Evolutionary conservation across 1,140 invertebrate genomes (phyloP).

Genomic region (Lineus longissimus): DNA sequence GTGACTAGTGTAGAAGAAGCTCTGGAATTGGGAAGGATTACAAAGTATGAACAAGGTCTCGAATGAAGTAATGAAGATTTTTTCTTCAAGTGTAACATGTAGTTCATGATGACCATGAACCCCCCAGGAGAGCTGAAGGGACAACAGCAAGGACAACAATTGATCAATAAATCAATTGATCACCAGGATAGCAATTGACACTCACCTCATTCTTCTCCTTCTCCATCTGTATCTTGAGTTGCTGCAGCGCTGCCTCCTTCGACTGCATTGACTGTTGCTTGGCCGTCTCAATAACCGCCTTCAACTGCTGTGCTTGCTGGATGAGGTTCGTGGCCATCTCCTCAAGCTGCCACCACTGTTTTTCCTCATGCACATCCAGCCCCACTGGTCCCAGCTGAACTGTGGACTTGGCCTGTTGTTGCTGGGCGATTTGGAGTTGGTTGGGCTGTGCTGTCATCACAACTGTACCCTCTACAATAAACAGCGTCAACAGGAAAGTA

Average conservation of each 20-base stretch:
- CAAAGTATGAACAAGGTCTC: no score
- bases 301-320: conserved; percentile 50
- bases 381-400: neutral
- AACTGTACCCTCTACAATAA: conserved; percentile 16
- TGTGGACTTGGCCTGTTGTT: neutral
- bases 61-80: no score
- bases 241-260: conserved; percentile 46
- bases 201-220: conserved; percentile 62
- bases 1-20: no score
- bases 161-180: no score
- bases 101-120: no score
- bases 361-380: conserved; percentile 53
- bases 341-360: conserved; percentile 56
- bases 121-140: no score
- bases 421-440: neutral
- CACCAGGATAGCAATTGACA: no score
- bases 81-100: no score
- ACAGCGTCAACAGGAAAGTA: neutral
- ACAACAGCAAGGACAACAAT: no score
- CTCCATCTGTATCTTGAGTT: conserved; percentile 54
- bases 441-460: conserved; percentile 9
- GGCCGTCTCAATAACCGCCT: conserved; percentile 49
- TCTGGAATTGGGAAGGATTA: no score
- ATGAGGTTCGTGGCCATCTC: conserved; percentile 53
- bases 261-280: conserved; percentile 46